These are phyloP conservation scores for Toxostoma redivivum DNA, from an alignment of 2,113 vertebrate genomes.

Conservation along the genomic window DNA sequence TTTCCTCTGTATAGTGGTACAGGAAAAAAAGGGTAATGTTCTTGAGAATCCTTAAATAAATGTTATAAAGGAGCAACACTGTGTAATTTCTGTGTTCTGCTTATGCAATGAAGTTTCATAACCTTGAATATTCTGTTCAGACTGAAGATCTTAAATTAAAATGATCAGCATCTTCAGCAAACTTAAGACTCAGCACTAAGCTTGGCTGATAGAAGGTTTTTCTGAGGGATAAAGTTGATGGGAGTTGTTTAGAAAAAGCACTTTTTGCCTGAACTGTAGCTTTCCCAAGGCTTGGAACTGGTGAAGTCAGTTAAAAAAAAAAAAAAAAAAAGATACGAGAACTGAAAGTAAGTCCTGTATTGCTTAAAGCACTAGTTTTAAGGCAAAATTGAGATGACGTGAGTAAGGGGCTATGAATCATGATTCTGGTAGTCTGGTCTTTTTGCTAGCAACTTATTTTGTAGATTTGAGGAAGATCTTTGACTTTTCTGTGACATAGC, in stretches of 20 bases:
- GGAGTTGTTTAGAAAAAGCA: neutral
- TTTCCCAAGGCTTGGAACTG: neutral
- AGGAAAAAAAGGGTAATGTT: neutral
- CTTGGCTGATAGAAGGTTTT: neutral
- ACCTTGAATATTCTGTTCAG: conserved; percentile 30
- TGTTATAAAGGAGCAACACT: neutral
- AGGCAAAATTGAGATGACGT: neutral
- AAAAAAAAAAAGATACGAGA: neutral
- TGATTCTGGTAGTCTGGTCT: neutral
- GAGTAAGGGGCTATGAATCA: neutral
- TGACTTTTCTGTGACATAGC: neutral
- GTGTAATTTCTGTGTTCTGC: conserved; percentile 11
- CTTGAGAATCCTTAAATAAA: neutral
- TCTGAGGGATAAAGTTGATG: neutral
- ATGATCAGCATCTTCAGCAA: neutral
- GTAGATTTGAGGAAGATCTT: neutral
- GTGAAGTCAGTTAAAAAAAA: neutral
- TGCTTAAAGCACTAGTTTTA: neutral
- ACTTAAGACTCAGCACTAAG: neutral
- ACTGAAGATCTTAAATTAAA: conserved; percentile 42
- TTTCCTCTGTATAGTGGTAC: neutral
- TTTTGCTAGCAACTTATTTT: neutral
- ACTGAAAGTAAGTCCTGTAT: neutral
- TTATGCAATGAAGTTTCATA: conserved; percentile 31
- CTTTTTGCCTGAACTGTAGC: neutral